These are phyloP conservation scores for Rhadina sibilatrix DNA, from an alignment of 2,113 vertebrate species.

Conservation along the genomic window DNA sequence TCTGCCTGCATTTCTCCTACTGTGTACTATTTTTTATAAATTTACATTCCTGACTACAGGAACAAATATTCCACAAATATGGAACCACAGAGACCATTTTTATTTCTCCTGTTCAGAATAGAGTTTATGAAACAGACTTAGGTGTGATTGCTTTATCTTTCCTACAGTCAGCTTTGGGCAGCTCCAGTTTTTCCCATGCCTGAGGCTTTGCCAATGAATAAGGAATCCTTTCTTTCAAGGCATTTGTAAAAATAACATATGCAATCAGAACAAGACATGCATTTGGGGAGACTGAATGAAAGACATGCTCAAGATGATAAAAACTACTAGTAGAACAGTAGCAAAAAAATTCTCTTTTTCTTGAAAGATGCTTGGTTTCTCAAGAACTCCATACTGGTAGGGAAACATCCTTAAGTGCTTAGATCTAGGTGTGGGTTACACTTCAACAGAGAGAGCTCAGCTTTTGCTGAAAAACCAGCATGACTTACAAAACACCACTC, in stretches of 20 bases:
- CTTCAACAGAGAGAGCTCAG: neutral
- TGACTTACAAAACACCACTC: neutral
- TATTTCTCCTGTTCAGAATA: neutral
- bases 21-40: constrained; percentile 20
- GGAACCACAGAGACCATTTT: neutral
- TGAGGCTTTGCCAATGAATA: neutral
- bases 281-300: neutral
- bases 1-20: neutral
- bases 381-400: neutral
- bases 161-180: neutral
- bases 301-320: neutral
- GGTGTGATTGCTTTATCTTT: neutral
- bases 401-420: neutral
- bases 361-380: neutral
- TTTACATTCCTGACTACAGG: neutral
- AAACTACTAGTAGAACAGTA: neutral
- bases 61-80: constrained; percentile 15
- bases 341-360: neutral
- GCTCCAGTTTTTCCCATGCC: neutral
- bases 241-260: neutral
- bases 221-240: neutral
- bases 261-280: neutral
- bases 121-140: neutral
- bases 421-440: neutral
- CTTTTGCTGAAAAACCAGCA: neutral